Conservation (phyloP, 1,140 invertebrate genomes). For the Drepana arcuata region DNA sequence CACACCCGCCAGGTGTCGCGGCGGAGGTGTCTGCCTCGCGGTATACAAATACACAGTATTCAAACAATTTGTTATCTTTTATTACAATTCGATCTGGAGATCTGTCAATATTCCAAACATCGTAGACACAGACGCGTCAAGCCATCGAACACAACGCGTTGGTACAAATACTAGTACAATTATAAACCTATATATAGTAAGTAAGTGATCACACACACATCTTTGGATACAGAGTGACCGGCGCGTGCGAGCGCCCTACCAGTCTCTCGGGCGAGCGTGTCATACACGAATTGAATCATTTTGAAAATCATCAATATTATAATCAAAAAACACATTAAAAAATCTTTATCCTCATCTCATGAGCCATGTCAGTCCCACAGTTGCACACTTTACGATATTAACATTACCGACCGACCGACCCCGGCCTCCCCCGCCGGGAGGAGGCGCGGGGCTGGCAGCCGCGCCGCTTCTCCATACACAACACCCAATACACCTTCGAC, state of each 20-base stretch:
- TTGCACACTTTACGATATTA: conserved; percentile 49
- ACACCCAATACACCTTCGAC: conserved; percentile 60
- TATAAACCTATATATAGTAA: conserved; percentile 66
- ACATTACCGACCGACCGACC: conserved; percentile 28
- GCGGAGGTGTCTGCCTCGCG: too few relatives aligned
- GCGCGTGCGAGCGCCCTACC: conserved; percentile 37
- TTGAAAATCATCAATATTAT: conserved; percentile 33
- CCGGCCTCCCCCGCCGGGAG: conserved; percentile 46
- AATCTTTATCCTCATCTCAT: conserved; percentile 62
- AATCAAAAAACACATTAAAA: conserved; percentile 35
- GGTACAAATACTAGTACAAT: conserved; percentile 61
- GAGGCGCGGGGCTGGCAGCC: too few relatives aligned
- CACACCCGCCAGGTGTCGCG: too few relatives aligned
- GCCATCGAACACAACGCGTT: conserved; percentile 58
- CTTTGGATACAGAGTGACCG: conserved; percentile 63
- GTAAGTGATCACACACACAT: conserved; percentile 61
- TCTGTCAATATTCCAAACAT: conserved; percentile 40
- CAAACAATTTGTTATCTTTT: too few relatives aligned
- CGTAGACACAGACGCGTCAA: conserved; percentile 36
- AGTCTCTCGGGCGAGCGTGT: conserved; percentile 60
- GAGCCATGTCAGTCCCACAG: conserved; percentile 62
- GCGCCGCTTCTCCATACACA: conserved; percentile 48
- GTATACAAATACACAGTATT: too few relatives aligned
- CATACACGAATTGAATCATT: conserved; percentile 49
- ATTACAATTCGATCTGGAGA: conserved; percentile 42